These are phyloP conservation scores for Esox masquinongy DNA, from an alignment of 2,797 vertebrate species.

Conservation along the genomic window DNA sequence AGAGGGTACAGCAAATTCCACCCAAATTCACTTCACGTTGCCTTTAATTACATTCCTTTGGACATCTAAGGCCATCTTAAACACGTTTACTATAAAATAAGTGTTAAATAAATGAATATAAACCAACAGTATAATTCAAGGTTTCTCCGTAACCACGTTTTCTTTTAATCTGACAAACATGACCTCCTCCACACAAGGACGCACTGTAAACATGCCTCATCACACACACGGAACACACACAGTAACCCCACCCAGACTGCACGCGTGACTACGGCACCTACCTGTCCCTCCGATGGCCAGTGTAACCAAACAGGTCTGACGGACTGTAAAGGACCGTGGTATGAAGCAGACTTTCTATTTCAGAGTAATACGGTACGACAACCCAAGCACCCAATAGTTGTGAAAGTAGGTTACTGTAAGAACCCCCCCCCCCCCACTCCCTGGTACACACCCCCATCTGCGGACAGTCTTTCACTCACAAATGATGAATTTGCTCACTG, in stretches of 20 bases:
- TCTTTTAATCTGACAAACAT: neutral
- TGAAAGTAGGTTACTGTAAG: constrained; percentile 7
- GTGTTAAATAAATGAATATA: constrained; percentile 31
- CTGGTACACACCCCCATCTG: constrained; percentile 6
- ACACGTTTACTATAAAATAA: constrained; percentile 30
- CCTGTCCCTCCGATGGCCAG: neutral
- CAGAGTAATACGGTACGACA: constrained; percentile 11
- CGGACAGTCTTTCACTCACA: constrained; percentile 18
- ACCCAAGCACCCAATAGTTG: constrained; percentile 17
- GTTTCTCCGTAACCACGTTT: neutral
- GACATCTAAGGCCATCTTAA: constrained; percentile 29
- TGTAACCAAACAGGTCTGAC: neutral
- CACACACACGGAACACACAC: neutral
- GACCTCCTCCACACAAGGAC: neutral
- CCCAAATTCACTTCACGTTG: constrained; percentile 29
- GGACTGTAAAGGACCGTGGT: neutral
- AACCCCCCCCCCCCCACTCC: constrained; percentile 8
- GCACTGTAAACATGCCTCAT: neutral
- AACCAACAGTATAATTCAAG: neutral
- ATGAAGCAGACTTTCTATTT: neutral
- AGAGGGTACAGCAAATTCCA: neutral
- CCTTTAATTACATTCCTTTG: constrained; percentile 34
- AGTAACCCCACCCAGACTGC: neutral
- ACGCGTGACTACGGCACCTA: neutral
- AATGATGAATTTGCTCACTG: constrained; percentile 41